Evolutionary conservation across 2,113 vertebrate genomes (phyloP).

Genomic region (Cheirogaleus medius): DNA sequence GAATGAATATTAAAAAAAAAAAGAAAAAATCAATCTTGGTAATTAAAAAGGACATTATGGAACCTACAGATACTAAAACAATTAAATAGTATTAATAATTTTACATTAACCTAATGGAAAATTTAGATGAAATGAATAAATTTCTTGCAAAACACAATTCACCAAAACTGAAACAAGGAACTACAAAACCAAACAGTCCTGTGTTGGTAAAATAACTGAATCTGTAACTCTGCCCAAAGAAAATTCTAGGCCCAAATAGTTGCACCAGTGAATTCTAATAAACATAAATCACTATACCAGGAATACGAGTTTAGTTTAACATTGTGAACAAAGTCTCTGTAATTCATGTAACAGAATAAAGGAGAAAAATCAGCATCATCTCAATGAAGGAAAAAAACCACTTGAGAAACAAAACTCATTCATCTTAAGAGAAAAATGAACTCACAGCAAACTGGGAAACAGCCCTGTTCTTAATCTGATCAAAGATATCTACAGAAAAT

Average conservation of each 20-base stretch:
- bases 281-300: neutral
- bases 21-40: neutral
- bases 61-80: neutral
- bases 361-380: neutral
- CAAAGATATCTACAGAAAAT: neutral
- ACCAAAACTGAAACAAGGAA: neutral
- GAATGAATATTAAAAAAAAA: neutral
- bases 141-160: neutral
- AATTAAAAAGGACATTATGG: neutral
- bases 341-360: neutral
- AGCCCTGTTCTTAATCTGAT: neutral
- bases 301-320: neutral
- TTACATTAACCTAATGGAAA: conserved; percentile 4
- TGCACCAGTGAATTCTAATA: conserved; percentile 1
- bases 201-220: neutral
- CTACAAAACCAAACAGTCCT: neutral
- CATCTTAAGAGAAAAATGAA: neutral
- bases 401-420: neutral
- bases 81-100: neutral
- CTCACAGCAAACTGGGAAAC: neutral
- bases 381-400: neutral
- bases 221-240: conserved; percentile 3
- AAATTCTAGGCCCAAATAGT: neutral
- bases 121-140: neutral
- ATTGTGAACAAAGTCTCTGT: neutral